Conservation (phyloP, 2,888 invertebrate species). For the Strigamia maritima region DNA sequence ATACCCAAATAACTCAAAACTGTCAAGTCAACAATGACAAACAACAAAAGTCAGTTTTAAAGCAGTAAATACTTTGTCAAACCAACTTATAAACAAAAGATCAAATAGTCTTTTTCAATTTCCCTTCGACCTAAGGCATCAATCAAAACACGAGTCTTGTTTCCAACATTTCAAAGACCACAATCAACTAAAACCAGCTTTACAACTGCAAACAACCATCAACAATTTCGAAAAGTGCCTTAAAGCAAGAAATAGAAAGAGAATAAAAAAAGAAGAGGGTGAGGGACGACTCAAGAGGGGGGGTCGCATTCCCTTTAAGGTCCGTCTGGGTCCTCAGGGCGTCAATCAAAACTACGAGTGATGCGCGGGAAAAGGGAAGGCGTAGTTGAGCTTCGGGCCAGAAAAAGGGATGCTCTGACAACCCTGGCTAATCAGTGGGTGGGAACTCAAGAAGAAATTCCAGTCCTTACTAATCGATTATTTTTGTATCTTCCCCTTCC, state of each 20-base stretch:
- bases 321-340: constrained; percentile 6
- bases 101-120: background rate
- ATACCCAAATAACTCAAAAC: background rate
- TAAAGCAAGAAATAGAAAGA: background rate
- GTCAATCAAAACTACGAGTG: background rate
- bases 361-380: background rate
- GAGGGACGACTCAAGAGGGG: background rate
- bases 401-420: background rate
- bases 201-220: background rate
- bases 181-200: background rate
- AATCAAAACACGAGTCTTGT: background rate
- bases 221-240: constrained; percentile 3
- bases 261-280: background rate
- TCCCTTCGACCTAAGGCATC: background rate
- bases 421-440: constrained; percentile 8
- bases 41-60: background rate
- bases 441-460: background rate
- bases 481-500: background rate
- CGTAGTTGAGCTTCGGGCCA: constrained; percentile 15
- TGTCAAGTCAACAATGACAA: background rate
- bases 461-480: constrained; percentile 2
- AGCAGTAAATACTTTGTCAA: background rate
- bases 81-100: background rate
- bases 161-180: background rate
- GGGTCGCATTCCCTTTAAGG: background rate